Evolutionary conservation across 2,113 vertebrate genomes (phyloP).

Genomic region (Pomatorhinus ruficollis): DNA sequence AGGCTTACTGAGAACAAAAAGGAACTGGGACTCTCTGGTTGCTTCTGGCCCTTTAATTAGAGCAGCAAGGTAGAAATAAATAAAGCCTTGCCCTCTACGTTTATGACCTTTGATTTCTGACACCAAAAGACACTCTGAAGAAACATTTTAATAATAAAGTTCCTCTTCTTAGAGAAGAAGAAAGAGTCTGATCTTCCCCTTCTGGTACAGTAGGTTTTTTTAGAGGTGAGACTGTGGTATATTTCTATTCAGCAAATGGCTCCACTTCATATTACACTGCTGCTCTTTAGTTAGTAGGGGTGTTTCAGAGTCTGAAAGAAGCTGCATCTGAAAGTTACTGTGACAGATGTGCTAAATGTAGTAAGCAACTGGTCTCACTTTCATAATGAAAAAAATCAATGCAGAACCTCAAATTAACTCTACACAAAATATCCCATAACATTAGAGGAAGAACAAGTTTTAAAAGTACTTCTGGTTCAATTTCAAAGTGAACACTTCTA

Average conservation of each 20-base stretch:
- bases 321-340: background rate
- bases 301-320: background rate
- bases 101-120: conserved; percentile 40
- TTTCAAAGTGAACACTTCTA: background rate
- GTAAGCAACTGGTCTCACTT: background rate
- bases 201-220: background rate
- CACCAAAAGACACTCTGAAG: background rate
- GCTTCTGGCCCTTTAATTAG: conserved; percentile 67
- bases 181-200: background rate
- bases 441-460: background rate
- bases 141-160: conserved; percentile 19
- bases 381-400: background rate
- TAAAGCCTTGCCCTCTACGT: conserved; percentile 38
- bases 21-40: background rate
- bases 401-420: background rate
- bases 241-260: background rate
- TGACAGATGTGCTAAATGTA: background rate
- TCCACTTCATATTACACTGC: background rate
- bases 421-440: background rate
- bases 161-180: background rate
- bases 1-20: conserved; percentile 47
- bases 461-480: background rate
- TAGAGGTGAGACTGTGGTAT: background rate
- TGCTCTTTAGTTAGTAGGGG: background rate
- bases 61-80: conserved; percentile 58